phyloP scores from a whole-genome alignment of 2,888 invertebrate species.

The Cephus pygmeus region DNA sequence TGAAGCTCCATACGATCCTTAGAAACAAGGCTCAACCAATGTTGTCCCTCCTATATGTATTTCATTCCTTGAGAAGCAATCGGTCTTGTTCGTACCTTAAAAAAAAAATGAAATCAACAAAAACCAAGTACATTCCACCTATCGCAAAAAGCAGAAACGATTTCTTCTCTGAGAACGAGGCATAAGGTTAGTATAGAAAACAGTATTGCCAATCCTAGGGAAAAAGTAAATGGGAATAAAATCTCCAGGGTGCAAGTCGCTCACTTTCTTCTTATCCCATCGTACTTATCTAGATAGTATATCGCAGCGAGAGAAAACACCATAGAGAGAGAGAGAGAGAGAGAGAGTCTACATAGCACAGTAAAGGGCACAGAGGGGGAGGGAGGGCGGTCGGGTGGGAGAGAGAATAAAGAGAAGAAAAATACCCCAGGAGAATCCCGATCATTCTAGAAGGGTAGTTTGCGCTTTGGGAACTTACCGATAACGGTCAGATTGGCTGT shows the following conservation, averaged over 20 bases:
- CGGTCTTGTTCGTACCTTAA: background rate
- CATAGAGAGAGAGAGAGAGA: background rate
- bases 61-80: background rate
- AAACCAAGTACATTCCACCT: background rate
- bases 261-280: background rate
- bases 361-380: background rate
- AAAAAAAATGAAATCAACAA: background rate
- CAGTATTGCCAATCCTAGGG: background rate
- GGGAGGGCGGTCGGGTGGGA: background rate
- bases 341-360: background rate
- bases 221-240: background rate
- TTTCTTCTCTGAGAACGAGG: background rate
- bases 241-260: background rate
- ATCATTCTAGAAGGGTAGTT: background rate
- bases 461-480: conserved; percentile 38
- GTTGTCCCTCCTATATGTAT: background rate
- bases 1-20: background rate
- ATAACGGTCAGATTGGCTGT: conserved; percentile 52
- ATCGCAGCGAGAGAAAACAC: background rate
- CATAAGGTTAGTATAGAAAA: background rate
- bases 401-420: background rate
- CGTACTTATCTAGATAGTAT: background rate
- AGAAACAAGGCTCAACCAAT: background rate
- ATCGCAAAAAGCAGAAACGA: background rate
- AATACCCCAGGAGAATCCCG: background rate